A percentile compares a stretch with the other conserved stretches of the same genome.
phyloP scores from a whole-genome alignment of 2,888 invertebrate species.

The Oscheius sp. region DNA sequence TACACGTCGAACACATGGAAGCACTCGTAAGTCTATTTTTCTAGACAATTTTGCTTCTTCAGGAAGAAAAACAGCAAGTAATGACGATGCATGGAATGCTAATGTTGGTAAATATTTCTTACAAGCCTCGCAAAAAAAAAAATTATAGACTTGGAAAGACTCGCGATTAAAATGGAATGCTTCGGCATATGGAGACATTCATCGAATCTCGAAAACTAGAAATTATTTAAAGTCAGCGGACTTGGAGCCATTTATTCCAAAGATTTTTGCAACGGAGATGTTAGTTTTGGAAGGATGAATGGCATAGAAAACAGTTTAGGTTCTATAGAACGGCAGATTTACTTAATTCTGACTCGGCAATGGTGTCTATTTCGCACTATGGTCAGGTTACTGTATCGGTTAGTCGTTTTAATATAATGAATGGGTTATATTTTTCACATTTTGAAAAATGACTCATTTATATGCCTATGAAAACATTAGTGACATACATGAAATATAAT shows the following conservation, averaged over 20 bases:
- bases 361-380: not conserved
- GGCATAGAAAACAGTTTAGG: not conserved
- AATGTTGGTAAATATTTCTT: not conserved
- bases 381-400: not conserved
- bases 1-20: not conserved
- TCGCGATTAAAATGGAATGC: slow-evolving; percentile 10
- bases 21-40: not conserved
- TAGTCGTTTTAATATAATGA: not conserved
- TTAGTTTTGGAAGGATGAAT: not conserved
- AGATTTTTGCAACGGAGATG: slow-evolving; percentile 11
- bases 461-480: no score
- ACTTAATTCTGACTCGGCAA: not conserved
- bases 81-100: slow-evolving; percentile 4
- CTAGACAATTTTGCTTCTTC: not conserved
- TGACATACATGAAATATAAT: no score
- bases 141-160: slow-evolving; percentile 13
- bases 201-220: not conserved
- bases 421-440: no score
- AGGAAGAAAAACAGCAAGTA: slow-evolving; percentile 7
- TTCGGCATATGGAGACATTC: slow-evolving; percentile 3
- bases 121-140: not conserved
- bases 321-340: not conserved
- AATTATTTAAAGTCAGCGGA: not conserved
- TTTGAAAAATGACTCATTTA: no score
- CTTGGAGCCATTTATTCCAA: slow-evolving; percentile 17